phyloP scores from a whole-genome alignment of 2,797 vertebrate genomes.

The Cossypha polioptera region DNA sequence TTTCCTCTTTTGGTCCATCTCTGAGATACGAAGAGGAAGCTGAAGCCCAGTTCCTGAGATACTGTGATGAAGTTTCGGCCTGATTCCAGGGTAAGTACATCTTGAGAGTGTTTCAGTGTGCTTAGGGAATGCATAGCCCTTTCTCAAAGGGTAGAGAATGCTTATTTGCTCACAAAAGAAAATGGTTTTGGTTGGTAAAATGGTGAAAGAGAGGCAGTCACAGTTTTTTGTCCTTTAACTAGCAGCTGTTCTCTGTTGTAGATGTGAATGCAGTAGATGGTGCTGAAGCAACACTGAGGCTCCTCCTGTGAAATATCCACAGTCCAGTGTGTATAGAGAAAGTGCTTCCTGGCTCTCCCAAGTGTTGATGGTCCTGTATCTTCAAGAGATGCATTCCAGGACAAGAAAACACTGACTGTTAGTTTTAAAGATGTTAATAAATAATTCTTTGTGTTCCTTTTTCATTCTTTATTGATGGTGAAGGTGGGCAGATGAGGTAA shows the following conservation, averaged over 20 bases:
- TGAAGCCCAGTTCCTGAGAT: background rate
- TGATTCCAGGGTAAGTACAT: background rate
- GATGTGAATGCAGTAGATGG: slow-evolving; percentile 46
- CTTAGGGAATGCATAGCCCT: background rate
- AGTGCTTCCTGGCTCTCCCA: background rate
- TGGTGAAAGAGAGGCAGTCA: background rate
- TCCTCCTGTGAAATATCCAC: background rate
- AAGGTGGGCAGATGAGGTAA: background rate
- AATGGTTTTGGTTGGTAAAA: background rate
- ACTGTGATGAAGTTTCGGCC: background rate
- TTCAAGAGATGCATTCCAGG: background rate
- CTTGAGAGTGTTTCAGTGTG: background rate
- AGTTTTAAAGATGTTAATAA: slow-evolving; percentile 51
- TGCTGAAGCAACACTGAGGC: slow-evolving; percentile 51
- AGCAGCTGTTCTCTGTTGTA: slow-evolving; percentile 51
- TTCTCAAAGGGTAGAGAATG: background rate
- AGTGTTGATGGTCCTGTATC: background rate
- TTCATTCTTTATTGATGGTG: background rate
- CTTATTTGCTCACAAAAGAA: background rate
- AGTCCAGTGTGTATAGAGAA: background rate
- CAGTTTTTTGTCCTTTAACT: slow-evolving; percentile 22
- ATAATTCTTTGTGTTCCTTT: background rate
- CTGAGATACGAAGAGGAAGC: background rate
- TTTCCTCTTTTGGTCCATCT: background rate
- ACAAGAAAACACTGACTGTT: slow-evolving; percentile 5